Evolutionary conservation across 2,797 vertebrate species (phyloP).

Genomic region (Babyrousa celebensis): DNA sequence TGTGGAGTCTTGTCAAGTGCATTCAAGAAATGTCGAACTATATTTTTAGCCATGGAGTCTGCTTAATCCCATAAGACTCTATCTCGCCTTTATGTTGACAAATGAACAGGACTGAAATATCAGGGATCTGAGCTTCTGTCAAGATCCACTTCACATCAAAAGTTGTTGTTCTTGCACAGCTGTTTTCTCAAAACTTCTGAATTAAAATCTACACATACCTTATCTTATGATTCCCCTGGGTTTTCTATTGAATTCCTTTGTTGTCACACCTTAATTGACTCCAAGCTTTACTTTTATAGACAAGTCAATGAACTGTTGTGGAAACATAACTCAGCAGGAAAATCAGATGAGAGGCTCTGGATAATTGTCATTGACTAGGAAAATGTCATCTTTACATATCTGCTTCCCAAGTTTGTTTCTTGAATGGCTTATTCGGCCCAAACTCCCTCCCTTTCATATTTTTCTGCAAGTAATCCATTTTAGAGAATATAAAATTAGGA

Average conservation of each 20-base stretch:
- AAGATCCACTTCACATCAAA: conserved; percentile 86
- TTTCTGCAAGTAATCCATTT: background rate
- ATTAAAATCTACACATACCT: conserved; percentile 77
- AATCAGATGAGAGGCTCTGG: background rate
- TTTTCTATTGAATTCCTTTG: conserved; percentile 79
- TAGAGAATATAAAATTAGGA: background rate
- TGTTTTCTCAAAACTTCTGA: conserved; percentile 86
- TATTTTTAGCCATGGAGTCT: conserved; percentile 92
- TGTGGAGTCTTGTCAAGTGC: conserved; percentile 91
- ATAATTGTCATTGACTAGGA: conserved; percentile 54
- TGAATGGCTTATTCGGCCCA: background rate
- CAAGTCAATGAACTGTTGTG: conserved; percentile 73
- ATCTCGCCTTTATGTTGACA: conserved; percentile 92
- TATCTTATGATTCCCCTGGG: conserved; percentile 76
- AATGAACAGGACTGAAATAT: conserved; percentile 92
- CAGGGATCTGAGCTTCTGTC: conserved; percentile 87
- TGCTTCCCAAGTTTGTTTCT: background rate
- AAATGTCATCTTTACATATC: background rate
- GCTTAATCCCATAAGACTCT: conserved; percentile 91
- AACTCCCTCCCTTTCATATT: background rate
- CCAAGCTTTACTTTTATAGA: conserved; percentile 76
- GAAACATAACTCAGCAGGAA: conserved; percentile 70
- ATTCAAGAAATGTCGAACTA: conserved; percentile 91
- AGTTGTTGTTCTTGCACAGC: conserved; percentile 80
- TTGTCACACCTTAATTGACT: conserved; percentile 79